Evolutionary conservation across 2,888 invertebrate species (phyloP).

Genomic region (Cataglyphis altisquamis): DNA sequence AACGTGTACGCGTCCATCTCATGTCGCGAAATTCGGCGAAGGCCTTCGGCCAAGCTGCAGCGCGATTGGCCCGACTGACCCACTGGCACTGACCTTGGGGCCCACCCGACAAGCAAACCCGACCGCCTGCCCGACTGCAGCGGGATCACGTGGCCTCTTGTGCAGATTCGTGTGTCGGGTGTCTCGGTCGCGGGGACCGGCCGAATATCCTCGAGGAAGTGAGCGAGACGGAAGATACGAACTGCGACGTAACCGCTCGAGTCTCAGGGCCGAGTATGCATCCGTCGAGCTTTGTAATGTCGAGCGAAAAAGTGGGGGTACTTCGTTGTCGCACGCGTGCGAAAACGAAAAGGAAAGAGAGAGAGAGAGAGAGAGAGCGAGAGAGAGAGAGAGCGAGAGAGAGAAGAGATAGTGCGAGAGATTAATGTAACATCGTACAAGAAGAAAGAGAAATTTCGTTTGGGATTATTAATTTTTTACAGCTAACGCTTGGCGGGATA

Average conservation of each 20-base stretch:
- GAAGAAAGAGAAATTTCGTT: constrained; percentile 36
- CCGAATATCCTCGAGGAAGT: constrained; percentile 42
- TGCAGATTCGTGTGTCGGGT: constrained; percentile 57
- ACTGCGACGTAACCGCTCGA: constrained; percentile 52
- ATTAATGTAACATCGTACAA: constrained; percentile 8
- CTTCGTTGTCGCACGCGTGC: constrained; percentile 30
- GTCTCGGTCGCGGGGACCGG: constrained; percentile 37
- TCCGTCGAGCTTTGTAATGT: constrained; percentile 33
- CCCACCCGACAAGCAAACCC: constrained; percentile 50
- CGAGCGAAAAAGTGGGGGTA: constrained; percentile 45
- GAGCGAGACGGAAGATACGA: constrained; percentile 55
- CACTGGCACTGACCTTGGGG: constrained; percentile 80
- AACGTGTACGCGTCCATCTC: constrained; percentile 19
- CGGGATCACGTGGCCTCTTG: constrained; percentile 53
- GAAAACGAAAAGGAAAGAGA: constrained; percentile 3
- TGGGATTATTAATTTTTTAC: constrained; percentile 54
- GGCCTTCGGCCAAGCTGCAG: constrained; percentile 55
- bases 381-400: constrained; percentile 14
- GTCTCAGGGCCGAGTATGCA: constrained; percentile 57
- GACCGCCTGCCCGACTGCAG: constrained; percentile 60
- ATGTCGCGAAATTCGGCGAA: constrained; percentile 66
- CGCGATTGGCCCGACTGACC: constrained; percentile 79
- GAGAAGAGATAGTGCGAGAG: background rate
- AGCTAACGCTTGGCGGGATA: constrained; percentile 26
- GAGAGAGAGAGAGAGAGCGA: constrained; percentile 8